phyloP scores from a whole-genome alignment of 2,797 vertebrate genomes.

The Selene dorsalis region DNA sequence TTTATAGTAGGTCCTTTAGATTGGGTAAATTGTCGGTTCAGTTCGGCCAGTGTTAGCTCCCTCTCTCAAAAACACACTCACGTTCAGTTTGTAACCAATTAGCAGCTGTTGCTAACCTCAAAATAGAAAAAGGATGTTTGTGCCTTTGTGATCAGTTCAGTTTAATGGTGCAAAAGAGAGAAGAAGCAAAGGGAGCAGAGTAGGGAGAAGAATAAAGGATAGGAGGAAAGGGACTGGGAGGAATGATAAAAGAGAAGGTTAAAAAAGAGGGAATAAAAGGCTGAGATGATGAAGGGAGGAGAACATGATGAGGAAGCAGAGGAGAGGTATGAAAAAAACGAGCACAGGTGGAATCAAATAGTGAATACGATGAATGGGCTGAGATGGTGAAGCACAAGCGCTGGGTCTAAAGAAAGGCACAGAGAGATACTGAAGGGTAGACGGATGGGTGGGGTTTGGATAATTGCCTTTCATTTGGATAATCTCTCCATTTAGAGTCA shows the following conservation, averaged over 20 bases:
- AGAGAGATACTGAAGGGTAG: conserved; percentile 55
- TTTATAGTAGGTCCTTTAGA: conserved; percentile 10
- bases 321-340: conserved; percentile 4
- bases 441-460: conserved; percentile 66
- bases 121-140: conserved; percentile 65
- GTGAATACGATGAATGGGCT: conserved; percentile 60
- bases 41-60: conserved; percentile 19
- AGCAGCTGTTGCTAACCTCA: conserved; percentile 55
- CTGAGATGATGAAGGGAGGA: conserved; percentile 43
- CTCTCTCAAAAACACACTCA: conserved; percentile 21
- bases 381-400: conserved; percentile 45
- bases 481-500: conserved; percentile 80
- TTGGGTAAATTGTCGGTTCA: conserved; percentile 7
- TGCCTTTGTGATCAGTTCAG: conserved; percentile 54
- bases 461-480: conserved; percentile 82
- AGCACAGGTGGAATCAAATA: conserved; percentile 61
- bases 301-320: conserved; percentile 39
- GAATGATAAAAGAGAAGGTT: conserved; percentile 47
- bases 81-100: conserved; percentile 35
- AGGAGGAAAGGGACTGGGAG: conserved; percentile 25
- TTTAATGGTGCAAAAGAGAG: conserved; percentile 49
- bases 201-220: conserved; percentile 11
- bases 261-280: conserved; percentile 48
- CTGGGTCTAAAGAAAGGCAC: conserved; percentile 42
- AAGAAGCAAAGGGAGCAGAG: conserved; percentile 17